Percentiles rank a stretch among this genome's conserved stretches.
Conservation (phyloP, 2,797 vertebrate species). For the Benthosema pterotum region DNA sequence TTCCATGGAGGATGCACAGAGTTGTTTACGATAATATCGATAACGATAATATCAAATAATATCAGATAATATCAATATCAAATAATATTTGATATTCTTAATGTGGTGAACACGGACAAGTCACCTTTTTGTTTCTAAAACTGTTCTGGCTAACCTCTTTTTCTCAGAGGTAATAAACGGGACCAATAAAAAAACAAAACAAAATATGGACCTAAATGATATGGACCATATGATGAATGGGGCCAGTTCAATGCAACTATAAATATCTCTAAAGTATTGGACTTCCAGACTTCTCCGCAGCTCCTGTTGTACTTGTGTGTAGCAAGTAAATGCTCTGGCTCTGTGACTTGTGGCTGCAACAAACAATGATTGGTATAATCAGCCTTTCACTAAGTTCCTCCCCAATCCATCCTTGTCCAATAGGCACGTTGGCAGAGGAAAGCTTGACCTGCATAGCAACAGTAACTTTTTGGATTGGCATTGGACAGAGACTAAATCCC, state of each 20-base stretch:
- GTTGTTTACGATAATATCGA: too few species aligned
- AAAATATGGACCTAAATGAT: neutral
- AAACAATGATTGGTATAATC: conserved; percentile 13
- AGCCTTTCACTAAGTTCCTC: too few species aligned
- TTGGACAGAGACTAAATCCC: too few species aligned
- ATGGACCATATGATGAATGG: conserved; percentile 1
- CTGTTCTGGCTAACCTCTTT: neutral
- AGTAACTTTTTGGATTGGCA: too few species aligned
- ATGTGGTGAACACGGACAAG: too few species aligned
- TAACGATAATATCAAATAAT: too few species aligned
- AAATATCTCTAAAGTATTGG: neutral
- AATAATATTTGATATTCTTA: too few species aligned
- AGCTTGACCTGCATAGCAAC: too few species aligned
- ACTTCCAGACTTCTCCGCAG: conserved; percentile 24
- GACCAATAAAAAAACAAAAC: neutral
- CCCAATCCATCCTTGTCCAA: too few species aligned
- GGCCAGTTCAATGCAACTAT: neutral
- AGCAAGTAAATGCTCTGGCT: conserved; percentile 95
- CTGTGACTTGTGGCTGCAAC: conserved; percentile 92
- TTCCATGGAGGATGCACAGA: too few species aligned
- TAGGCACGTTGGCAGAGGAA: too few species aligned
- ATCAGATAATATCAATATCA: too few species aligned
- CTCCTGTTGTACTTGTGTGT: conserved; percentile 88
- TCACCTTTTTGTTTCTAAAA: conserved; percentile 3
- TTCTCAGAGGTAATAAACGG: neutral